Evolutionary conservation across 1,140 invertebrate species (phyloP), one percentile per base, ranked within the genome.

Genomic region (Hylyphantes graminicola): DNA sequence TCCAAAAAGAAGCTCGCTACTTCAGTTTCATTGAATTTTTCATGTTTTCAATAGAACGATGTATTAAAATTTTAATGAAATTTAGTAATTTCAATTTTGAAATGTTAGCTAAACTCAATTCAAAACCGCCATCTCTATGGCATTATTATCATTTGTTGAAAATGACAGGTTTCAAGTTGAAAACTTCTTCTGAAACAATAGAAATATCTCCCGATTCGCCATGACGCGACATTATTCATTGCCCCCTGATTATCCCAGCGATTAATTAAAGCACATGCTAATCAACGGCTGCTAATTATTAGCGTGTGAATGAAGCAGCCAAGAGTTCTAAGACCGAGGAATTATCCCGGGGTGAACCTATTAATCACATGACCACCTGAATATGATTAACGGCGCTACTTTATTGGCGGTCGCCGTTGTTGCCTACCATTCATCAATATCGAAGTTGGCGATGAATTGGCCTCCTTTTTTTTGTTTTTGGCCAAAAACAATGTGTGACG

Each of bases 211-310:
- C 35, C 35, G 35, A 35, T 35, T 35, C 35, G 35, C 57, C 57
- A 12, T 61, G 57, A 17, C 12, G 57, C 12, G 57, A 9, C 54
- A 57, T 35, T 57, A 57, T 74, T 57, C 51, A 35, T 21, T 35
- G 72, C 72, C 50, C 15, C 57, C 54, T 57, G 68, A 70, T 70
- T 70, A 70, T 70, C 72, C 53, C 35, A 74, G 35, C 59, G 63
- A 83, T 74, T 75, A 74, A 83, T 83, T 65, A 73, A 65, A 75
- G 57, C 50, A 19, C 72, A 51, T 75, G 10, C 80, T 83, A 83
- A 83, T 83, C 80, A 83, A 83, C 80, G 75, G 80, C 80, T 83
- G 80, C 57, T 83, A 83, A 83, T 83, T 83, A 83, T 83, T 83
- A 74, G 70, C 35, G 53, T 1, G 51, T 53, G 65, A 57, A 59